Percentiles rank a stretch among this genome's conserved stretches.
phyloP scores from a whole-genome alignment of 1,140 invertebrate species.

The Megalopta genalis region DNA sequence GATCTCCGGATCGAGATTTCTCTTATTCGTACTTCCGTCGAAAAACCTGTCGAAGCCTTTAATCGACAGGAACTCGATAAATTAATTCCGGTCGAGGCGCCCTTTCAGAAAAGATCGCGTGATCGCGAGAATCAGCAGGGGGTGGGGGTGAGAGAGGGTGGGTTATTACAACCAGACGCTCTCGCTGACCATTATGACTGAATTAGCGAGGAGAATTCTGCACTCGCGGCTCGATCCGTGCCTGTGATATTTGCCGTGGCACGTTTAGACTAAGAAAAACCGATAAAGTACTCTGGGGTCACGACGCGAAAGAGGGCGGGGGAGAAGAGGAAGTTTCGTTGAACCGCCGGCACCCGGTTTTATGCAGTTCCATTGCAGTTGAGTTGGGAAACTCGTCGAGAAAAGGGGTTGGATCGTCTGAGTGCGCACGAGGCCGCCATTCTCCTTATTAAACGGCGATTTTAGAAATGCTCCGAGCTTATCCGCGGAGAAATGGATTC shows the following conservation, averaged over 20 bases:
- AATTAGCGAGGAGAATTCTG: constrained; percentile 33
- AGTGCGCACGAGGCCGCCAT: neutral
- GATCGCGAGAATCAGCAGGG: neutral
- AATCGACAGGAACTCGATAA: constrained; percentile 21
- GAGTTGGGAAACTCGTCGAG: constrained; percentile 7
- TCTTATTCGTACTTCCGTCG: neutral
- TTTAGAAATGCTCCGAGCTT: constrained; percentile 2
- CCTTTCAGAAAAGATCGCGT: constrained; percentile 28
- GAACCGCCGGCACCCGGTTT: neutral
- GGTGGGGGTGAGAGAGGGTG: neutral
- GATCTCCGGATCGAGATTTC: neutral
- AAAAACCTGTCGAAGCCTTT: neutral
- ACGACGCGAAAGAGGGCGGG: too few species aligned
- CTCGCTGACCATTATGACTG: constrained; percentile 28
- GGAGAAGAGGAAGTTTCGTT: neutral
- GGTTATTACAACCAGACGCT: constrained; percentile 23
- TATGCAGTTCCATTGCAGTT: constrained; percentile 17
- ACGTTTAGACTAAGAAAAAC: constrained; percentile 42
- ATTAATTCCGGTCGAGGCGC: constrained; percentile 12
- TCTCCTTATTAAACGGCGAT: constrained; percentile 40
- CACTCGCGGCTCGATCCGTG: constrained; percentile 12
- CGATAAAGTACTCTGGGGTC: constrained; percentile 12
- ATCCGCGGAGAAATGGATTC: too few species aligned
- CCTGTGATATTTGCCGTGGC: constrained; percentile 38
- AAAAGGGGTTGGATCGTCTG: neutral